A percentile compares a stretch with the other conserved stretches of the same genome.
Evolutionary conservation across 2,888 invertebrate genomes (phyloP).

Genomic region (Noctua janthe): DNA sequence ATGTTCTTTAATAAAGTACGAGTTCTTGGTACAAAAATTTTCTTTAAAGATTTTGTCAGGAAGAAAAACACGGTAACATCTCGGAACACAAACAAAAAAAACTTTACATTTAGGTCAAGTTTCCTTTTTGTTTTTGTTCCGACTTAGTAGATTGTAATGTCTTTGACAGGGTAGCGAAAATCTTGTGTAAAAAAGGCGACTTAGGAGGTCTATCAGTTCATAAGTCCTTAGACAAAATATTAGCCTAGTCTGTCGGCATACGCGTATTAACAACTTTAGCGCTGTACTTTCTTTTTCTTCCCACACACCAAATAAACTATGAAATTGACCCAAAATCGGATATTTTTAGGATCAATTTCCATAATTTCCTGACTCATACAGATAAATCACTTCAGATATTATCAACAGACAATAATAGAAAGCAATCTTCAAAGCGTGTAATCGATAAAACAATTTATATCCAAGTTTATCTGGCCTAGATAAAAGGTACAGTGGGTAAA

Average conservation of each 20-base stretch:
- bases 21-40: conserved; percentile 10
- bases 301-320: not conserved
- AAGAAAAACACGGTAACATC: not conserved
- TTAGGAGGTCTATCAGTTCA: not conserved
- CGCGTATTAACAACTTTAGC: not conserved
- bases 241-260: not conserved
- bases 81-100: not conserved
- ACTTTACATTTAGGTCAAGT: not conserved
- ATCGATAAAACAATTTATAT: conserved; percentile 33
- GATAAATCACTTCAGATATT: conserved; percentile 12
- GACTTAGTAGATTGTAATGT: not conserved
- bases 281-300: not conserved
- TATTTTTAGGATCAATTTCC: not conserved
- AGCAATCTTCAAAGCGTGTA: conserved; percentile 2
- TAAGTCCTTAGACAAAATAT: not conserved
- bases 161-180: not conserved
- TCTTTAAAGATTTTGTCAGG: not conserved
- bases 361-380: not conserved
- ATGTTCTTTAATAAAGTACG: not conserved
- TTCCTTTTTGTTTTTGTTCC: not conserved
- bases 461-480: conserved; percentile 23
- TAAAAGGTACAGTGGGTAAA: conserved; percentile 1
- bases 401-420: conserved; percentile 24
- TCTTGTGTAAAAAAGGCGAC: not conserved
- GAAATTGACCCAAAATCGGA: not conserved